phyloP scores from a whole-genome alignment of 2,888 invertebrate genomes.

The Coleophora flavipennella region DNA sequence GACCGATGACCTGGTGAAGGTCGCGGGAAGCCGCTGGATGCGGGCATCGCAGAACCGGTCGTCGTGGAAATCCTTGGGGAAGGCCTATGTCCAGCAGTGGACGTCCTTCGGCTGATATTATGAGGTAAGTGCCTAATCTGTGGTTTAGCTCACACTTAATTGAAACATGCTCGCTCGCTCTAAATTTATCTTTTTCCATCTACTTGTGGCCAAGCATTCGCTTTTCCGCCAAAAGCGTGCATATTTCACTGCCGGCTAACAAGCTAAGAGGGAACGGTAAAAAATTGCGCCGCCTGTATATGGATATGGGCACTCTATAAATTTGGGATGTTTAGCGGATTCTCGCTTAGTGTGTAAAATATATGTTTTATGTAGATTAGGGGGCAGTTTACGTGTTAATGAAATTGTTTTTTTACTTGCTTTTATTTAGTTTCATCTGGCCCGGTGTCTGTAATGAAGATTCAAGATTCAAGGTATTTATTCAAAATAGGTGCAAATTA shows the following conservation, averaged over 20 bases:
- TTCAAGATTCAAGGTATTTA: no score
- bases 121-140: not conserved
- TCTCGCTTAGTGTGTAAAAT: constrained; percentile 6
- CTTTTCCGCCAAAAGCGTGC: constrained; percentile 12
- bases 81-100: no score
- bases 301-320: constrained; percentile 29
- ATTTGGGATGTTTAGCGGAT: constrained; percentile 26
- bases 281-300: constrained; percentile 48
- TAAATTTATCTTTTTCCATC: constrained; percentile 2
- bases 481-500: no score
- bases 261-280: constrained; percentile 46
- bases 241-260: constrained; percentile 33
- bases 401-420: no score
- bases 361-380: constrained; percentile 13
- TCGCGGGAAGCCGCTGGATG: no score
- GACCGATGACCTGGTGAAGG: no score
- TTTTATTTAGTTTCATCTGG: no score
- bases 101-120: no score
- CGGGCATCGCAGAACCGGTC: no score
- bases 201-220: constrained; percentile 9
- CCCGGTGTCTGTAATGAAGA: no score
- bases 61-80: not conserved
- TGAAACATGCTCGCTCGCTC: not conserved
- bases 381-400: not conserved
- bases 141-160: not conserved